phyloP scores from a whole-genome alignment of 1,140 invertebrate species.

The Drosophila arawakana region DNA sequence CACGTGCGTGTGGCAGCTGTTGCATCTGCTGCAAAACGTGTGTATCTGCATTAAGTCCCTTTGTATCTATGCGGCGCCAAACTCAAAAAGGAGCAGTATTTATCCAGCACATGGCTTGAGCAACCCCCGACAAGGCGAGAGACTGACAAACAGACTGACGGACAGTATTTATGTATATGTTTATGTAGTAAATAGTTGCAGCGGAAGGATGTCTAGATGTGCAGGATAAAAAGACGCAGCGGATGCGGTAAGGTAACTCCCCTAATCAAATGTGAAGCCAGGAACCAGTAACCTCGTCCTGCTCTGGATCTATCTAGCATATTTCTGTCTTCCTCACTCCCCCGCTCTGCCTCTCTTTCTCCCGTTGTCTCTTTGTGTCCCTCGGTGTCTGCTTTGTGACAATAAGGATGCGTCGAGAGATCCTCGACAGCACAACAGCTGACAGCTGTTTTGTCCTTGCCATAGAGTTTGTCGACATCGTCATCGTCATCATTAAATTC shows the following conservation, averaged over 20 bases:
- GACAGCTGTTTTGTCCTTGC: constrained; percentile 71
- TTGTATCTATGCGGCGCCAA: constrained; percentile 40
- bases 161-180: constrained; percentile 20
- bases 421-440: constrained; percentile 63
- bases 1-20: constrained; percentile 76
- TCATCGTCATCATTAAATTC: constrained; percentile 17
- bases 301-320: constrained; percentile 57
- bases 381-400: constrained; percentile 29
- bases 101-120: constrained; percentile 38
- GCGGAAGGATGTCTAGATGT: constrained; percentile 45
- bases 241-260: constrained; percentile 75
- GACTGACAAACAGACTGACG: background rate
- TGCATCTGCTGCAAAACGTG: constrained; percentile 43
- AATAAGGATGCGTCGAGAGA: constrained; percentile 38
- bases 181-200: constrained; percentile 32
- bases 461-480: constrained; percentile 58
- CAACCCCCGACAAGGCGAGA: constrained; percentile 19
- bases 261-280: constrained; percentile 70
- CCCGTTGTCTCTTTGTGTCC: constrained; percentile 20
- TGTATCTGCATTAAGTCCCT: background rate
- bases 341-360: constrained; percentile 53
- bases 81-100: constrained; percentile 28
- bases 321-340: no score
- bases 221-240: constrained; percentile 42
- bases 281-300: background rate